These are phyloP conservation scores for Ctenicera cuprea DNA, from an alignment of 2,888 invertebrate genomes.

Conservation along the genomic window DNA sequence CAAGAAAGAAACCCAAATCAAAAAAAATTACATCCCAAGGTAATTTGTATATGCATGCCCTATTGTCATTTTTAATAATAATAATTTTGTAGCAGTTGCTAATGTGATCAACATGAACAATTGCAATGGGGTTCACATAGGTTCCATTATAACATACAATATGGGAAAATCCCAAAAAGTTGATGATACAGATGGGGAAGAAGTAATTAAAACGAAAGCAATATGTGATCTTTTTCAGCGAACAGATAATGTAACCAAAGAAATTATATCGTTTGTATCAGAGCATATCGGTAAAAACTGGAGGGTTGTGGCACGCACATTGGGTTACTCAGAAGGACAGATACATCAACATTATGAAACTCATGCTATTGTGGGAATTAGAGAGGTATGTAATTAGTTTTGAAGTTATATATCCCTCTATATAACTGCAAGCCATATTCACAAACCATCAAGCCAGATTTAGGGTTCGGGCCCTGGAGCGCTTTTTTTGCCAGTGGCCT, in stretches of 20 bases:
- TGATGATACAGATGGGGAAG: slow-evolving; percentile 55
- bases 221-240: slow-evolving; percentile 56
- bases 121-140: slow-evolving; percentile 72
- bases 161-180: slow-evolving; percentile 43
- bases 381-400: slow-evolving; percentile 73
- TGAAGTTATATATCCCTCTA: too few relatives aligned
- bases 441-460: too few relatives aligned
- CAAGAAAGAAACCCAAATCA: slow-evolving; percentile 33
- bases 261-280: slow-evolving; percentile 76
- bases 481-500: too few relatives aligned
- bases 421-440: too few relatives aligned
- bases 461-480: too few relatives aligned
- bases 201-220: slow-evolving; percentile 59
- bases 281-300: slow-evolving; percentile 78
- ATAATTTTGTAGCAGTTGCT: slow-evolving; percentile 71
- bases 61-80: background rate
- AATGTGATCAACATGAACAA: slow-evolving; percentile 75
- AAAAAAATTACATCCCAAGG: slow-evolving; percentile 25
- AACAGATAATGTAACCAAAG: slow-evolving; percentile 71
- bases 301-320: slow-evolving; percentile 75
- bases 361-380: slow-evolving; percentile 73
- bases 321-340: slow-evolving; percentile 77
- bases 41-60: background rate
- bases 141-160: slow-evolving; percentile 72
- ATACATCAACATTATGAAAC: slow-evolving; percentile 77